Evolutionary conservation across 1,140 invertebrate species (phyloP).

Genomic region (Drosophila equinoxialis): DNA sequence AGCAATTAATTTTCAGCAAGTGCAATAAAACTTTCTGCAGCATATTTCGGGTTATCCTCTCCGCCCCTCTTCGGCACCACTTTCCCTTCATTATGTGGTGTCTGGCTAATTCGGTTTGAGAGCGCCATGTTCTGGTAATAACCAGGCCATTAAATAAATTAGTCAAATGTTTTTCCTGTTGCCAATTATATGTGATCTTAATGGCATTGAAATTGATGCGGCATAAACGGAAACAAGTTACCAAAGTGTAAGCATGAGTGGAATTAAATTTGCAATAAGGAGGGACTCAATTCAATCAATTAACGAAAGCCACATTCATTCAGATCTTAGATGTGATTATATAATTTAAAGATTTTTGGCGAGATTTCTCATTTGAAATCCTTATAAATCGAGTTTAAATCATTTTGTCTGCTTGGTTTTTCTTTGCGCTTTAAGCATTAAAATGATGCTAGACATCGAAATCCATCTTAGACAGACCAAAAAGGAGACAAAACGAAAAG

Average conservation of each 20-base stretch:
- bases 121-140: constrained; percentile 56
- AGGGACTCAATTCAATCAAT: too few relatives aligned
- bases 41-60: constrained; percentile 57
- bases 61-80: neutral
- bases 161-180: constrained; percentile 52
- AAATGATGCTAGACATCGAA: neutral
- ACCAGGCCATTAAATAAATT: constrained; percentile 64
- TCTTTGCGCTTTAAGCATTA: neutral
- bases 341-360: neutral
- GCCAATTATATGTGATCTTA: constrained; percentile 18
- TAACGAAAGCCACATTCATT: too few relatives aligned
- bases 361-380: neutral
- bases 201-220: constrained; percentile 22
- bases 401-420: neutral
- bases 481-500: neutral
- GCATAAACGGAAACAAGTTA: neutral
- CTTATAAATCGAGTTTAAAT: neutral
- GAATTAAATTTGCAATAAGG: neutral
- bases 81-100: neutral
- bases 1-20: constrained; percentile 60
- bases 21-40: constrained; percentile 61
- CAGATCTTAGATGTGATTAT: too few relatives aligned
- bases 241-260: neutral
- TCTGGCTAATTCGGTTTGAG: neutral
- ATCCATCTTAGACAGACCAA: constrained; percentile 1